These are phyloP conservation scores for Toxonevra muliebris DNA, from an alignment of 2,888 invertebrate species.

Conservation along the genomic window DNA sequence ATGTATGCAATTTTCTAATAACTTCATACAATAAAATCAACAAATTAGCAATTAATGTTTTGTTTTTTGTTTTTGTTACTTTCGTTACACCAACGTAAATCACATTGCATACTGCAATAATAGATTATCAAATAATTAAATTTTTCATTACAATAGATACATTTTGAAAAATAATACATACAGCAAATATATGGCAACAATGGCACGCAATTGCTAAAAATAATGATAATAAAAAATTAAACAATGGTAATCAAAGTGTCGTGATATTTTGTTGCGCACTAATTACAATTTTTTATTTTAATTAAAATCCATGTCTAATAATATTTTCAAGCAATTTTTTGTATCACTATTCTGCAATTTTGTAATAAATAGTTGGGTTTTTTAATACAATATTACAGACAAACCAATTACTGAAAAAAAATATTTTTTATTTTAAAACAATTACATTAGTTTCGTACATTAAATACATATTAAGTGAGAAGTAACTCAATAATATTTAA, in stretches of 20 bases:
- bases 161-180: background rate
- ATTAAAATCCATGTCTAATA: too few species aligned
- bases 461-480: too few species aligned
- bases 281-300: slow-evolving; percentile 25
- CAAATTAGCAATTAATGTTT: slow-evolving; percentile 16
- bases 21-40: slow-evolving; percentile 17
- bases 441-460: too few species aligned
- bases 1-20: background rate
- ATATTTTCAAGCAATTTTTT: too few species aligned
- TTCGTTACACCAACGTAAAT: background rate
- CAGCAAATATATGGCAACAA: background rate
- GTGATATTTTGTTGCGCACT: slow-evolving; percentile 43
- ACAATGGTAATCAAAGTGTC: slow-evolving; percentile 26
- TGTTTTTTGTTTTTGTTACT: background rate
- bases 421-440: too few species aligned
- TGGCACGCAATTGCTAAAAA: background rate
- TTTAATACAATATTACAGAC: too few species aligned
- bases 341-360: too few species aligned
- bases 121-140: background rate
- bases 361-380: too few species aligned
- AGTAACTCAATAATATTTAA: too few species aligned
- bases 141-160: background rate
- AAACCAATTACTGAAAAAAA: too few species aligned
- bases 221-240: background rate
- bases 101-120: background rate